Base-by-base conservation (phyloP, 2,888 invertebrate species). In the Latheticus oryzae region DNA sequence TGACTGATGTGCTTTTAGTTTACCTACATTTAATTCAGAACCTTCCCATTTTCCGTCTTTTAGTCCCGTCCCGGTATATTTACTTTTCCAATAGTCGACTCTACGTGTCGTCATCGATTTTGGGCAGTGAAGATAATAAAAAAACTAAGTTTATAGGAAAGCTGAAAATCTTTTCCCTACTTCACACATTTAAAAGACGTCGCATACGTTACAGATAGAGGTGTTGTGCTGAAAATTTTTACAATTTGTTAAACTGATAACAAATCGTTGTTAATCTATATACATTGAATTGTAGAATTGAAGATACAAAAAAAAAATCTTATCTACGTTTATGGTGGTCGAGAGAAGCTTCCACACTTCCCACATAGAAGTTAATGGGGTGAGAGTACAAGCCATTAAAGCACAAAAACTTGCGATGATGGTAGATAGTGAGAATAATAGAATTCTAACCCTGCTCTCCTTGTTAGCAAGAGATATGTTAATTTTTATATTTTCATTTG, bases 401-500 rank as follows among this genome's bases (percentile, higher is more conserved):
- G 3, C n/a, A 42, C 8, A 42, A 42, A 42, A 42, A 42, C n/a
- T 35, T 24, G 17, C 8, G 11, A 13, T 35, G 37, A 48, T 37
- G 37, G 17, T 11, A 12, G 37, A 48, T 48, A 37, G 16, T 26
- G 9, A 17, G 9, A 33, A 48, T 48, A 48, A 48, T 48, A 26
- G 37, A 16, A 48, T 48, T 48, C 48, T 37, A 35, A 24, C 48
- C 48, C 48, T 35, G 24, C 48, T 23, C 11, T 15, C 21, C 48
- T 35, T 26, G 21, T 33, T 37, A 33, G 30, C 13, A 47, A 17
- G 15, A 53, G 61, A 62, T 64, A 62, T 55, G 62, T 61, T 65
- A 63, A 63, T 63, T 61, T 50, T 37, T 24, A 59, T 61, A 58
- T 58, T 64, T 47, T 54, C 54, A 32, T 61, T 62, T 62, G 62